Evolutionary conservation across 1,140 invertebrate genomes (phyloP).

Genomic region (Pissodes strobi): DNA sequence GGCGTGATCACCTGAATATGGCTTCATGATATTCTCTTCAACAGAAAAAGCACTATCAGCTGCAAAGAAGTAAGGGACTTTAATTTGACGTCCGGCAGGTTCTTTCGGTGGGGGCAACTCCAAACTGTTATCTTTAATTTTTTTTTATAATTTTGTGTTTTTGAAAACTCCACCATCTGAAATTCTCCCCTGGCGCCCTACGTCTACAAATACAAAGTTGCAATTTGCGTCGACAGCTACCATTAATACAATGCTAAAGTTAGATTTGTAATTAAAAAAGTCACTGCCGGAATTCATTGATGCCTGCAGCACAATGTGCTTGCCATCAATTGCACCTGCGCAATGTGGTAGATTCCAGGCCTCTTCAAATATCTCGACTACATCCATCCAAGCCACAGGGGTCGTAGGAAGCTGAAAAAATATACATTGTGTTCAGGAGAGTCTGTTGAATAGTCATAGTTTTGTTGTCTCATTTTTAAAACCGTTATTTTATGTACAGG

Average conservation of each 20-base stretch:
- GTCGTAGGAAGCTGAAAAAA: background rate
- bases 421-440: background rate
- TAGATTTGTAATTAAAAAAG: background rate
- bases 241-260: too few relatives aligned
- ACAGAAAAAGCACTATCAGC: slow-evolving; percentile 61
- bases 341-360: too few relatives aligned
- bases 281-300: too few relatives aligned
- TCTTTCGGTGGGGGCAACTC: too few relatives aligned
- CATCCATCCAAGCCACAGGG: slow-evolving; percentile 10
- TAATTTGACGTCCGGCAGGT: background rate
- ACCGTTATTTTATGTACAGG: too few relatives aligned
- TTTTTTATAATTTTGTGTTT: slow-evolving; percentile 6
- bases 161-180: too few relatives aligned
- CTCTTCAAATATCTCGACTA: slow-evolving; percentile 15
- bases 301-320: too few relatives aligned
- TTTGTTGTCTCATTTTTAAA: background rate
- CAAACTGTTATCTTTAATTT: too few relatives aligned
- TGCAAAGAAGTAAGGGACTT: slow-evolving; percentile 46
- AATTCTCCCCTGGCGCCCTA: background rate
- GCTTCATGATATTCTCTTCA: slow-evolving; percentile 55
- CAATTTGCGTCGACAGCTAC: slow-evolving; percentile 2
- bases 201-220: slow-evolving; percentile 10
- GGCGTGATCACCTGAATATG: slow-evolving; percentile 50
- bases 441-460: background rate
- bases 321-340: too few relatives aligned